Evolutionary conservation across 2,888 invertebrate genomes (phyloP).

Genomic region (Chalcis sispes): DNA sequence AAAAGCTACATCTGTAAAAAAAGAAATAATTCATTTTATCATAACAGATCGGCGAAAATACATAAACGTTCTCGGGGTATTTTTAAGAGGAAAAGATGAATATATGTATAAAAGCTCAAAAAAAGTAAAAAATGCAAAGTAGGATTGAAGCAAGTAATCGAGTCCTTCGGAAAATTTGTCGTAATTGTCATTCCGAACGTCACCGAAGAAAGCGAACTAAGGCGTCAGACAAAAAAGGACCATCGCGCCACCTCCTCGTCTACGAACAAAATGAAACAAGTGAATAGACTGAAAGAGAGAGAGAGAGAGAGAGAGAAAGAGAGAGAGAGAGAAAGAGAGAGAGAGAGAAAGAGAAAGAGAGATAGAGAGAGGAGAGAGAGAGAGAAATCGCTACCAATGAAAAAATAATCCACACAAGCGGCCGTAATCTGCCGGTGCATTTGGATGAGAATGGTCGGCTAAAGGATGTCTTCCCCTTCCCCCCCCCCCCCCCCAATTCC

Average conservation of each 20-base stretch:
- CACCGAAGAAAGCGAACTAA: slow-evolving; percentile 31
- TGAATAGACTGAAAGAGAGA: background rate
- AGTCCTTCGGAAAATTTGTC: slow-evolving; percentile 51
- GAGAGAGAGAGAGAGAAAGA: background rate
- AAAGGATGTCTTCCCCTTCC: slow-evolving; percentile 71
- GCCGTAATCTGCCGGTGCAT: slow-evolving; percentile 70
- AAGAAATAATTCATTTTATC: slow-evolving; percentile 44
- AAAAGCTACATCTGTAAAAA: no score
- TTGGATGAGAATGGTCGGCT: slow-evolving; percentile 71
- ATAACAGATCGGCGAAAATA: slow-evolving; percentile 23
- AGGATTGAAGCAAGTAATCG: slow-evolving; percentile 25
- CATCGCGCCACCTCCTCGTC: no score
- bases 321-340: background rate
- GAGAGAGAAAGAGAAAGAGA: slow-evolving; percentile 4
- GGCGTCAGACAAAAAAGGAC: slow-evolving; percentile 18
- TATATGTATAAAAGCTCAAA: background rate
- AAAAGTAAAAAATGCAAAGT: slow-evolving; percentile 4
- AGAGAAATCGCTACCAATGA: slow-evolving; percentile 67
- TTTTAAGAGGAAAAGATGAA: background rate
- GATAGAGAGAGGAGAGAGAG: background rate
- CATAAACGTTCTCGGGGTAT: slow-evolving; percentile 15
- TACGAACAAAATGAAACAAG: no score
- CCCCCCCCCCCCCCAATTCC: slow-evolving; percentile 69
- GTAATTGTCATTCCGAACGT: slow-evolving; percentile 54
- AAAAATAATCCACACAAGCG: slow-evolving; percentile 69